A percentile compares a stretch with the other conserved stretches of the same genome.
Evolutionary conservation across 2,888 invertebrate species (phyloP).

Genomic region (Trilocha varians): DNA sequence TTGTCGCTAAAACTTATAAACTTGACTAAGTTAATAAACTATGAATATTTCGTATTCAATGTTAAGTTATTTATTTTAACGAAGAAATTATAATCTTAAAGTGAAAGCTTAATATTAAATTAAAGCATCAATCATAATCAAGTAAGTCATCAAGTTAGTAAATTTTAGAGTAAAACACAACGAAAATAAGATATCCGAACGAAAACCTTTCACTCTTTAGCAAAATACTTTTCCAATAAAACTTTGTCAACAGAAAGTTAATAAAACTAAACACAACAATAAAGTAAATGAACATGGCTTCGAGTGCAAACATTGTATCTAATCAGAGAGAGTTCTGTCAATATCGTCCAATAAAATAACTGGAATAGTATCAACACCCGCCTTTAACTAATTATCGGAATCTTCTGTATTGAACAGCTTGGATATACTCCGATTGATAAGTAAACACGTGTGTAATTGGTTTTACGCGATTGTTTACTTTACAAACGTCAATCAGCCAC

Average conservation of each 20-base stretch:
- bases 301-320: neutral
- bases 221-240: no score
- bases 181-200: no score
- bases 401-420: neutral
- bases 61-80: no score
- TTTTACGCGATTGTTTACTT: neutral
- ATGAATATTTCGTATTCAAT: no score
- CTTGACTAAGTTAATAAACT: no score
- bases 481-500: neutral
- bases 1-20: neutral
- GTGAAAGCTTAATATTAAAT: no score
- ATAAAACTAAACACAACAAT: slow-evolving; percentile 1
- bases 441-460: neutral
- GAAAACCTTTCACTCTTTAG: no score
- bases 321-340: neutral
- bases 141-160: no score
- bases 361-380: neutral
- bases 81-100: no score
- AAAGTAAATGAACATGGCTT: neutral
- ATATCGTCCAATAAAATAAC: neutral
- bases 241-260: slow-evolving; percentile 3
- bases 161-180: no score
- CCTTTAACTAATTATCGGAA: neutral
- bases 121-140: no score
- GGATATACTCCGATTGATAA: neutral